Evolutionary conservation across 1,140 invertebrate genomes (phyloP), one percentile per base, ranked within the genome.

Genomic region (Rhopalosiphum padi): DNA sequence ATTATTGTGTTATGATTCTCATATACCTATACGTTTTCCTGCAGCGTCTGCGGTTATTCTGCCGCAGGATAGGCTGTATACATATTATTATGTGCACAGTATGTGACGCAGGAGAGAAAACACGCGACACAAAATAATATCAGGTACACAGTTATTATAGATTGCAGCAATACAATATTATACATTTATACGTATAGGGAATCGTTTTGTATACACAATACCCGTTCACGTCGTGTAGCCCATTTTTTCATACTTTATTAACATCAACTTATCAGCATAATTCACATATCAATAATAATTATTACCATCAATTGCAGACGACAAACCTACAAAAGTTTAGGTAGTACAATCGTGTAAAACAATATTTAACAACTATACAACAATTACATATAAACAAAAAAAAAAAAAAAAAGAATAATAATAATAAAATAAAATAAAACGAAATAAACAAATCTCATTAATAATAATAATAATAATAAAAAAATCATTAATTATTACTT

Each of bases 241-340:
- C 53, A n/a, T 90, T 90, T 90, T 53, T 60, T 60, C 25, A 60
- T 90, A 90, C 53, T 90, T 90, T 90, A 90, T 90, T 90, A 90
- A 90, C 89, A 90, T 90, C 89, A 90, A 90, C 53, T 90, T 90
- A 90, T 77, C n/a, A 77, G 60, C 60, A 25, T 90, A 60, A 90
- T 90, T 68, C 53, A 90, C 53, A 90, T 60, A 90, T 90, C 22
- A 68, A 77, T 68, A 43, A 85, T 85, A 85, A 88, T 90, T 68
- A 88, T 90, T 68, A 30, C 22, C 85, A 55, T 89, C 46, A 35
- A 30, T 51, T 35, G n/a, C n/a, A n/a, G 22, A 46, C 85, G 87
- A 89, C 22, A 46, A 23, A n/a, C 87, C 87, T 89, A 89, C 21
- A 89, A 37, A 89, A 55, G 48, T 89, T 41, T 88, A 51, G 35